Base-by-base conservation (phyloP, 2,888 invertebrate species). In the Lydus trimaculatus region DNA sequence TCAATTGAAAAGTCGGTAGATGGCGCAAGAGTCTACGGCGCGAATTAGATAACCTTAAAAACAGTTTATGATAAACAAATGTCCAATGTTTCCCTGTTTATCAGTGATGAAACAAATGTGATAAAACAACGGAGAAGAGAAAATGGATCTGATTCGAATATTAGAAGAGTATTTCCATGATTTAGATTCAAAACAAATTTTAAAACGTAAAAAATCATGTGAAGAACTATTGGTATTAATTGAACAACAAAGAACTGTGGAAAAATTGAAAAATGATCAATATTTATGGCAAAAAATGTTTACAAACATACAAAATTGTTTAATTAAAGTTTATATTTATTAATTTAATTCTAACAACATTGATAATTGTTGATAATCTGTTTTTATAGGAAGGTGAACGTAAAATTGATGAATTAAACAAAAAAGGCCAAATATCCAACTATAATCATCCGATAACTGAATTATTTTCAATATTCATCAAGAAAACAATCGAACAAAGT, bases 401-500 rank as follows among this genome's bases (percentile, higher is more conserved):
- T 67, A 63, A 56, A 39, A 43, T 70, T n/a, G 76, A 76, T 48
- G 75, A 77, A 59, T 64, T 71, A 7, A 76, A 69, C 39, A 77
- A 76, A 60, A 75, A 74, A 70, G 68, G 67, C 13, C 72, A 64
- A 65, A 67, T 67, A 52, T 66, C 63, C 2, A 20, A 68, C 25
- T 17, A 61, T 8, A 73, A 72, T 56, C 58, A 65, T 28, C 65
- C 71, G 17, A 75, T 72, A 70, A 66, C 73, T 17, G 77, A 77
- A 31, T 63, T 80, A 28, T 73, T 78, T 65, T 61, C 64, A 58
- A 68, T 73, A 63, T 72, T 77, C 61, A 69, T 79, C 17, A 74
- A 75, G 62, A 65, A 69, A 13, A 75, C 76, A 23, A 58, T 76
- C 43, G 73, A 69, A 70, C 72, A 78, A 70, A 75, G 77, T 76